Evolutionary conservation across 2,888 invertebrate genomes (phyloP).

Genomic region (Spisula solida): DNA sequence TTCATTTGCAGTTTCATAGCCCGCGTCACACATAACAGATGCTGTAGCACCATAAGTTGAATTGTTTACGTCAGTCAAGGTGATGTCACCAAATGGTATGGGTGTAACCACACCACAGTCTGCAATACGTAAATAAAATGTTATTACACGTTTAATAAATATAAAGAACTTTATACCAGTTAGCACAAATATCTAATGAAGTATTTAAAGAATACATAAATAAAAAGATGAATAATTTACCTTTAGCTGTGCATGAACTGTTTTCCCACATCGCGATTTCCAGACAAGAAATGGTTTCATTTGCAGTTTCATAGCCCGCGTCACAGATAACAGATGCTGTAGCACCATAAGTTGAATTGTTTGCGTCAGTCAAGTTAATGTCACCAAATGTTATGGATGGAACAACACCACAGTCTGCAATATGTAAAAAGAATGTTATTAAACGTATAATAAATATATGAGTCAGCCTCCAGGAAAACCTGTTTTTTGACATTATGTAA

Average conservation of each 20-base stretch:
- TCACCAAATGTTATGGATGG: conserved; percentile 17
- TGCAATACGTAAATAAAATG: background rate
- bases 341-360: conserved; percentile 24
- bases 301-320: background rate
- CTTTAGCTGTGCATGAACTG: conserved; percentile 18
- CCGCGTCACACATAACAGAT: background rate
- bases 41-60: background rate
- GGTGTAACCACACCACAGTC: background rate
- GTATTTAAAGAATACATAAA: too few species aligned
- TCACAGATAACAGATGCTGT: conserved; percentile 1
- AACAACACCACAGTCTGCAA: conserved; percentile 23
- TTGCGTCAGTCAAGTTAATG: background rate
- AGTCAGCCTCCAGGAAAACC: background rate
- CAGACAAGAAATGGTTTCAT: background rate
- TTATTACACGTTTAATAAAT: too few species aligned
- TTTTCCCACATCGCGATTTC: conserved; percentile 29
- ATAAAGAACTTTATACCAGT: too few species aligned
- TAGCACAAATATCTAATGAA: too few species aligned
- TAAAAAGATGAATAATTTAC: background rate
- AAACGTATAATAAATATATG: too few species aligned
- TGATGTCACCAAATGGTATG: background rate
- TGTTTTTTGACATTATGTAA: background rate
- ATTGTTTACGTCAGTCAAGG: background rate
- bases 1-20: background rate
- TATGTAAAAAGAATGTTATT: background rate